Evolutionary conservation across 2,113 vertebrate genomes (phyloP).

Genomic region (Carlito syrichta): DNA sequence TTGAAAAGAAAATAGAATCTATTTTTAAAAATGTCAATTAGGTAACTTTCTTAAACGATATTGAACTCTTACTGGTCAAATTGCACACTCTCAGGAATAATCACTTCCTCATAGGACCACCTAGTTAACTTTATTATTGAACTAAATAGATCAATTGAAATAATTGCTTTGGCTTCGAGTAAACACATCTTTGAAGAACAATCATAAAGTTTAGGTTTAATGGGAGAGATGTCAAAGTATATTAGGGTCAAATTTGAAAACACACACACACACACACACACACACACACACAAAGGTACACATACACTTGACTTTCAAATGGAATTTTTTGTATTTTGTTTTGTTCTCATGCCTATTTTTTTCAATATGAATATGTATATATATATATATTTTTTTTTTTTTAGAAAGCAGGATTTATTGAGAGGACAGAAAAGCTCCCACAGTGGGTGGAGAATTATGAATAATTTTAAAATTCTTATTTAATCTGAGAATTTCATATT

Average conservation of each 20-base stretch:
- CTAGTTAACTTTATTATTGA: not conserved
- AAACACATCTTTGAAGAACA: not conserved
- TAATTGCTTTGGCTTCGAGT: not conserved
- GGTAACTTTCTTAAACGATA: not conserved
- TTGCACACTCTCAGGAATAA: not conserved
- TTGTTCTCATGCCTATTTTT: not conserved
- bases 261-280: not conserved
- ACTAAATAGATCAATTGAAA: not conserved
- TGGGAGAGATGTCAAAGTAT: fast-evolving
- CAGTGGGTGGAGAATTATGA: too few relatives aligned
- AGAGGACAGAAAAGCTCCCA: too few relatives aligned
- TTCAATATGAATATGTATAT: too few relatives aligned
- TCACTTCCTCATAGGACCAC: not conserved
- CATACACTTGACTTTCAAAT: not conserved
- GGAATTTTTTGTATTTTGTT: not conserved
- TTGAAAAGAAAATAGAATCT: not conserved
- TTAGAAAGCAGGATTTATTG: too few relatives aligned
- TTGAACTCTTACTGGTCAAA: not conserved
- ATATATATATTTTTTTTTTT: too few relatives aligned
- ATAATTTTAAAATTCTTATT: not conserved
- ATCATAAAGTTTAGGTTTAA: not conserved
- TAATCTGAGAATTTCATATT: not conserved
- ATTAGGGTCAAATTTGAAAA: not conserved
- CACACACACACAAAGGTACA: not conserved
- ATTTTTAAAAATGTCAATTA: not conserved